Evolutionary conservation across 2,113 vertebrate species (phyloP).

Genomic region (Plecotus auritus): DNA sequence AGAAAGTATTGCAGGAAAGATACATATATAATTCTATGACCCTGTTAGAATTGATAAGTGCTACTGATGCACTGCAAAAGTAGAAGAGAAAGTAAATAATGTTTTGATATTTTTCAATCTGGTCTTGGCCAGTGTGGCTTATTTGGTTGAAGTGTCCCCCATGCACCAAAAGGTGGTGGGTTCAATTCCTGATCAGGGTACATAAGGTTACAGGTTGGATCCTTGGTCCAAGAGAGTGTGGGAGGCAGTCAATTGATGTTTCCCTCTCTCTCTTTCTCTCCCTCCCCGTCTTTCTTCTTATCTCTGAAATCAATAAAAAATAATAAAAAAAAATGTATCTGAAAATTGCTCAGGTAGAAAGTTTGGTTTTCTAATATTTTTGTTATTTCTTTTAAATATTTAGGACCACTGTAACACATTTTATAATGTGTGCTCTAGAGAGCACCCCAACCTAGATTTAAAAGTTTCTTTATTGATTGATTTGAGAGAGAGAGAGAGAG

Average conservation of each 20-base stretch:
- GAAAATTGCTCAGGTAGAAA: conserved; percentile 55
- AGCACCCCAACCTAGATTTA: background rate
- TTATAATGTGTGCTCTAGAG: conserved; percentile 65
- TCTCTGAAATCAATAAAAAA: background rate
- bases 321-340: conserved; percentile 47
- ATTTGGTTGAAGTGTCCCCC: too few species aligned
- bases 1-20: background rate
- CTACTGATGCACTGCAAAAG: background rate
- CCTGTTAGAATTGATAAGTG: background rate
- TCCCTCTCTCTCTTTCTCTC: background rate
- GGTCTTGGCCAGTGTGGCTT: too few species aligned
- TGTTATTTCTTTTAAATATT: conserved; percentile 72
- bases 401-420: conserved; percentile 73
- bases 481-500: background rate
- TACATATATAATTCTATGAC: background rate
- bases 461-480: background rate
- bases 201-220: background rate
- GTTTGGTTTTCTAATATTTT: conserved; percentile 71
- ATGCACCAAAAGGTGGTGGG: too few species aligned
- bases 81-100: background rate
- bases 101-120: background rate
- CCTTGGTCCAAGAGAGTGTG: background rate
- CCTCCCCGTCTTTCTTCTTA: too few species aligned
- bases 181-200: background rate
- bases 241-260: background rate